Evolutionary conservation across 2,113 vertebrate species (phyloP), one percentile per base, ranked within the genome.

Genomic region (Micromys minutus): DNA sequence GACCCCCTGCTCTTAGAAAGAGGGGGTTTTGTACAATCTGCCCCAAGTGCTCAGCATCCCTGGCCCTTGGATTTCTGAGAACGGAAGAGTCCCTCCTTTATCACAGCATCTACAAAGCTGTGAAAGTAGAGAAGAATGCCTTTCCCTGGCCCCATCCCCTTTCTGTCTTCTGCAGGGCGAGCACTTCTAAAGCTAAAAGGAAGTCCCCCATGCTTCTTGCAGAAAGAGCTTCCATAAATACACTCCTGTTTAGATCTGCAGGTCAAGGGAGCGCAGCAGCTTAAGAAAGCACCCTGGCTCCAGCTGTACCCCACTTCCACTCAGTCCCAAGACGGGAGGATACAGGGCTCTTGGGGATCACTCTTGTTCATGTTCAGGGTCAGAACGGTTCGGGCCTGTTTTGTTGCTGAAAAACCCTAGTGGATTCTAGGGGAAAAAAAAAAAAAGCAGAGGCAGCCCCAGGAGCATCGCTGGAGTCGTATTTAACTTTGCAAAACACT

Each of bases 401-500:
- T 91, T 50, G 86, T 85, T 65, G 89, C 83, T 80, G 42, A 52
- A 94, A 96, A 96, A 52, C 9, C 74, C 55, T 57, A 57, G 0
- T 2, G 59, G 89, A 39, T 69, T 94, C 59, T 93, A 63, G 59
- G 91, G 94, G n/a, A n/a, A n/a, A n/a, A n/a, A n/a, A n/a, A n/a
- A n/a, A n/a, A n/a, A n/a, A 92, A 93, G 86, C 47, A 57, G 65
- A 93, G 76, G 31, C 9, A 16, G 80, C 24, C 80, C 50, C 67
- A 36, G 69, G 39, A 91, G 94, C 74, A 75, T 21, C 0, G 0
- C 57, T 12, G 42, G n/a, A 69, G 13, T 22, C 26, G 15, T 50
- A 90, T 90, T 94, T 94, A 95, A 83, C 47, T 94, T 87, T 81
- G 95, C 71, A 87, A 93, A 94, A 76, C 36, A 63, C 74, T 94